Conservation (phyloP, 2,888 invertebrate species). For the Dynastes hyllus region DNA sequence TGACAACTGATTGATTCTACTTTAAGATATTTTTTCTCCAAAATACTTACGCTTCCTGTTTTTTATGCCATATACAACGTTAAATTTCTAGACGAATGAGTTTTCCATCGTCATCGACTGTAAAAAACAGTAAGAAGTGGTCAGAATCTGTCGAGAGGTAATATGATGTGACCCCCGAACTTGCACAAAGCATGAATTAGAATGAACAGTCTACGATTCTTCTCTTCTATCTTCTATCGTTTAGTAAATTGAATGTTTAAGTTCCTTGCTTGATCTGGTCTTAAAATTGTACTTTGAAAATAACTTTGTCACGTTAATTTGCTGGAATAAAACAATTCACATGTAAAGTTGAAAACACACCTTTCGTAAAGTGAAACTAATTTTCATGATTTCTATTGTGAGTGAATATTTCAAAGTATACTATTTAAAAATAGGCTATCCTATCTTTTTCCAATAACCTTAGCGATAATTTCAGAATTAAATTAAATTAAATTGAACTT, state of each 20-base stretch:
- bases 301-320: no score
- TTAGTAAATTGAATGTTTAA: not conserved
- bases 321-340: no score
- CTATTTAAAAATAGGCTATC: no score
- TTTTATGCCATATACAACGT: not conserved
- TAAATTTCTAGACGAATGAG: slow-evolving; percentile 69
- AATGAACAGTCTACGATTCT: slow-evolving; percentile 24
- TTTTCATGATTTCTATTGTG: no score
- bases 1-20: slow-evolving; percentile 3
- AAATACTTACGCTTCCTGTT: not conserved
- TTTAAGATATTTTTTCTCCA: not conserved
- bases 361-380: no score
- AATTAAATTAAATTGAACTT: no score
- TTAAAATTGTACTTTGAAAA: no score
- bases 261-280: not conserved
- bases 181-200: slow-evolving; percentile 31
- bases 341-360: no score
- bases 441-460: no score
- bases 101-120: slow-evolving; percentile 66
- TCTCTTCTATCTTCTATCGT: slow-evolving; percentile 1
- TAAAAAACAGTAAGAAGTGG: slow-evolving; percentile 68
- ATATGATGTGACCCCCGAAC: slow-evolving; percentile 53
- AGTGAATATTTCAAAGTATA: no score
- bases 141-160: slow-evolving; percentile 69
- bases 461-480: no score